phyloP scores from a whole-genome alignment of 1,140 invertebrate species.

The Drosophila ambigua region DNA sequence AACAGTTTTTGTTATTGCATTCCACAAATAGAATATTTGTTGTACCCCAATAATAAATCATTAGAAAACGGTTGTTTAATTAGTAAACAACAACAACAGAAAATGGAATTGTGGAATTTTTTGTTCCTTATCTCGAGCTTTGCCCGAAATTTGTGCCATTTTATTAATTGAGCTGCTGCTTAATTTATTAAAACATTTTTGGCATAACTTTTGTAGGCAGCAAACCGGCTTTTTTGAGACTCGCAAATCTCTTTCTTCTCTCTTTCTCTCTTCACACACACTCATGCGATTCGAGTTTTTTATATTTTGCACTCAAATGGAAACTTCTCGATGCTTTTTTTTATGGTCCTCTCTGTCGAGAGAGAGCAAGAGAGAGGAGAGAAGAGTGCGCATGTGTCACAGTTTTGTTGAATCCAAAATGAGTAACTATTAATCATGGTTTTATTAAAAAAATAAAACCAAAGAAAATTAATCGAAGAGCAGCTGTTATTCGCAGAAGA shows the following conservation, averaged over 20 bases:
- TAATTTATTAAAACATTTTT: slow-evolving; percentile 61
- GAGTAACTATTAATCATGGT: slow-evolving; percentile 48
- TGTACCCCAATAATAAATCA: too few relatives aligned
- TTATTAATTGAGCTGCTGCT: slow-evolving; percentile 25
- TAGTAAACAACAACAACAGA: neutral
- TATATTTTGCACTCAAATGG: slow-evolving; percentile 49
- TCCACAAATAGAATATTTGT: slow-evolving; percentile 4
- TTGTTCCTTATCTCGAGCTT: too few relatives aligned
- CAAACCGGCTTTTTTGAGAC: slow-evolving; percentile 60
- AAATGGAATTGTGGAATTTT: neutral
- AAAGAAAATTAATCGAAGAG: slow-evolving; percentile 24
- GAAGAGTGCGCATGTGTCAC: slow-evolving; percentile 49
- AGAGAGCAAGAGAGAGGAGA: too few relatives aligned
- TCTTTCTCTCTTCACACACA: slow-evolving; percentile 13
- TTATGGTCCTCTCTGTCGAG: slow-evolving; percentile 13
- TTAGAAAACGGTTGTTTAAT: too few relatives aligned
- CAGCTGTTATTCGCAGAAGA: slow-evolving; percentile 18
- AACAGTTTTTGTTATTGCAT: slow-evolving; percentile 18
- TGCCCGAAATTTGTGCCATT: too few relatives aligned
- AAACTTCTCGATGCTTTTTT: slow-evolving; percentile 66
- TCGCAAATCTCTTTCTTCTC: slow-evolving; percentile 19
- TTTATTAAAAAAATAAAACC: slow-evolving; percentile 18
- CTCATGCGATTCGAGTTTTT: neutral
- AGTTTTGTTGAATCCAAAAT: slow-evolving; percentile 24
- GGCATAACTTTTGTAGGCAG: slow-evolving; percentile 34